Evolutionary conservation across 2,888 invertebrate species (phyloP), one percentile per base, ranked within the genome.

Genomic region (Philonicus albiceps): DNA sequence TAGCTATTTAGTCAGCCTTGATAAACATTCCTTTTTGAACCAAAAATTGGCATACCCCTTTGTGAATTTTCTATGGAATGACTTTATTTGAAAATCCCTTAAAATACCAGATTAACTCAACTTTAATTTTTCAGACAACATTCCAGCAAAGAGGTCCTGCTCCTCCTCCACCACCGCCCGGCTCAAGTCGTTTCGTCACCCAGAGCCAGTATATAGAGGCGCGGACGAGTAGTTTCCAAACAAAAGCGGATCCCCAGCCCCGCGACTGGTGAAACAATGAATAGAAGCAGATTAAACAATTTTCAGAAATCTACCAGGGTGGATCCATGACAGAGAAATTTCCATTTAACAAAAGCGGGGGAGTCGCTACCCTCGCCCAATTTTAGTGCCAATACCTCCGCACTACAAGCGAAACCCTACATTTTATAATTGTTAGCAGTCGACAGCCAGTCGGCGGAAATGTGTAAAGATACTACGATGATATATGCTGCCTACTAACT

Each of bases 181-280:
- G 90, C 72, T 89, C 90, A 3, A 91, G 91, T 31, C 91, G 91
- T 31, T 89, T 91, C 53, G 89, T 92, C 43, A 90, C 91, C 43
- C 91, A 92, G 89, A 90, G 91, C 11, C 91, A 92, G 88, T 92
- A 91, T 86, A 90, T 91, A 85, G 92, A 92, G 88, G 90, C 90
- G 40, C 87, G 88, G 55, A 84, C 88, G 74, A 88, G 88, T 49
- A 87, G 87, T 49, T 89, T 88, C 85, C 88, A 89, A 87, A 64
- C 88, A 37, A 53, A 49, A 16, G 6, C 27, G n/a, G 86, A 76
- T 19, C 37, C 76, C 72, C 80, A 87, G 27, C 86, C 88, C 75
- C 88, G 87, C 30, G 87, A 87, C 22, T 88, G 88, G 89, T 88
- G 87, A 76, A 86, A 75, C n/a, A 30, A n/a, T 74, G 55, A 81